Evolutionary conservation across 2,113 vertebrate genomes (phyloP), one percentile per base, ranked within the genome.

Genomic region (Nothobranchius furzeri): DNA sequence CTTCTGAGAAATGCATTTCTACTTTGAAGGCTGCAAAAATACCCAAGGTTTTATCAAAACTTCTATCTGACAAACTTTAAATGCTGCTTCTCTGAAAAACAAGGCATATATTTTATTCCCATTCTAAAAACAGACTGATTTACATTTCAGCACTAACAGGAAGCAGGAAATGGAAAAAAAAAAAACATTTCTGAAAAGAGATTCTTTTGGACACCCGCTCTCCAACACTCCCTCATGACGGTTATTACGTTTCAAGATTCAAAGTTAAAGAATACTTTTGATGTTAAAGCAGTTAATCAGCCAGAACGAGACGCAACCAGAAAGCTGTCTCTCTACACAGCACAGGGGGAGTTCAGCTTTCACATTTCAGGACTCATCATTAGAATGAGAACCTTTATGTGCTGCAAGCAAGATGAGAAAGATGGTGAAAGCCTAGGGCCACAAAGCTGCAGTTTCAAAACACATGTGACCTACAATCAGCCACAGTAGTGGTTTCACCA

Each of bases 1-100:
- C 49, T 74, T 79, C 52, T 73, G 62, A 81, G 69, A 82, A 86
- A 57, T 49, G 51, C 51, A 53, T 20, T 64, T 46, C 35, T 15
- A 48, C 69, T 81, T 78, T 78, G 67, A 87, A 84, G 71, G 12
- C 1, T 73, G 57, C 12, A 42, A 20, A 17, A 67, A 72, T 52
- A 73, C 52, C 58, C 24, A 0, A 51, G 17, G 61, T 43, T 70
- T 51, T 12, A 64, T 65, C 64, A 60, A 24, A 9, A 35, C 35
- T 63, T 52, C 25, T 25, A 51, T 45, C 30, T 68, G 42, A 8
- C 40, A 60, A 68, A 36, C 64, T 67, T 64, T 47, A 50, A 66
- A 74, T 17, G 10, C 1, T 3, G n/a, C 2, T 15, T 30, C 30
- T 53, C 30, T 30, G 10, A 3, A 51, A 47, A 56, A 47, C 1